Base-by-base conservation (phyloP, 2,888 invertebrate genomes). In the Agrochola lota region DNA sequence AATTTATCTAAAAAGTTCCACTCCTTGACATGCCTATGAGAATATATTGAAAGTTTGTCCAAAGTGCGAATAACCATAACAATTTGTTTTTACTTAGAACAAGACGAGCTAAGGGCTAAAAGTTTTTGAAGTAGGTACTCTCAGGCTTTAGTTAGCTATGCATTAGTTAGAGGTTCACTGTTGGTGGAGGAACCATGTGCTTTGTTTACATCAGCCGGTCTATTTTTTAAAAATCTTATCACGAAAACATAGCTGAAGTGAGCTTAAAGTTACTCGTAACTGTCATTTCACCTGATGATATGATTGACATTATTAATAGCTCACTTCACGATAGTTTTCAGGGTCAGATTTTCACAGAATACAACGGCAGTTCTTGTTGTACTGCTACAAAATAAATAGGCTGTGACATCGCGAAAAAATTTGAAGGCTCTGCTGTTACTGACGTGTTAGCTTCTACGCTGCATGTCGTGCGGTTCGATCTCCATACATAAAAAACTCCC, bases 81-180 rank as follows among this genome's bases (percentile, higher is more conserved):
- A 82, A 80, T 87, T 88, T 86, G 75, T 86, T 87, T 84, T 87
- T 87, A 87, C 82, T 87, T 77, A 88, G 77, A 79, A 77, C 78
- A 78, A 75, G 63, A 74, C 71, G 26, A 59, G 71, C 64, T 77
- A 40, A 83, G 86, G 78, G 67, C 83, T 77, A 55, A 83, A 86
- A 86, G 77, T 85, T 88, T 83, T 20, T 70, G 80, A 70, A 85
- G 69, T 77, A 72, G 57, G 30, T 83, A 74, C 84, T 74, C 70
- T 46, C 20, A 57, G 60, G 64, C 26, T 59, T 66, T n/a, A 64
- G 62, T 59, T 43, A 64, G 55, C 59, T 71, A 71, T 83, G 71
- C 74, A 85, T 73, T 83, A 73, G 67, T 71, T 60, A 75, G 67
- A 55, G 52, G 78, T 17, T 63, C n/a, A 69, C 7, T 52, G 46